These are phyloP conservation scores for Antedon mediterranea DNA, from an alignment of 53 echinoderm and acorn worm species.

Conservation along the genomic window DNA sequence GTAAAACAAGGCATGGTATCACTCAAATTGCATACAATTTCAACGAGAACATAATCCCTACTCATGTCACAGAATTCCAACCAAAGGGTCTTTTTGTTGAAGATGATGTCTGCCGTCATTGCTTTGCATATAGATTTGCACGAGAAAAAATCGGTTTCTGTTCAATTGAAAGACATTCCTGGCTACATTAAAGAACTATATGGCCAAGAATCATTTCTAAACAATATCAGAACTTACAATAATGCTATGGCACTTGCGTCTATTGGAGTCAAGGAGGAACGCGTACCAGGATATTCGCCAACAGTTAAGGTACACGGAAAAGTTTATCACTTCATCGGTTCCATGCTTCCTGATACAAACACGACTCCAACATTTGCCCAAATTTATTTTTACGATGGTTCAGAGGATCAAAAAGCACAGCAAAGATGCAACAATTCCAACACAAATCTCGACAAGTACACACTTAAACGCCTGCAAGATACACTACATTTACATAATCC, in stretches of 20 bases:
- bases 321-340: constrained; percentile 23
- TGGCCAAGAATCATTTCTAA: not conserved
- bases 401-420: no score
- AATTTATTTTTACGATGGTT: constrained; percentile 26
- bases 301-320: constrained; percentile 29
- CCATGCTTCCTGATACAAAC: constrained; percentile 7
- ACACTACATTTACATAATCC: constrained; percentile 12
- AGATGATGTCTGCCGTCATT: no score
- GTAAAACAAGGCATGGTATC: no score
- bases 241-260: constrained; percentile 18
- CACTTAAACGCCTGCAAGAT: constrained; percentile 5
- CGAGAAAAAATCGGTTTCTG: not conserved
- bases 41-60: no score
- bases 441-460: not conserved
- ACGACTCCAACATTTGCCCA: constrained; percentile 32
- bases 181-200: not conserved
- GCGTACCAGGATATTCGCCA: constrained; percentile 15
- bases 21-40: no score
- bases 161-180: not conserved
- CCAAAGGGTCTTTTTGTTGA: no score
- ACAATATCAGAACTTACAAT: constrained; percentile 14
- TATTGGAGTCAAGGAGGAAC: constrained; percentile 20
- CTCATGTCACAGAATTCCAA: no score
- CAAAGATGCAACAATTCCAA: no score
- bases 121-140: no score